These are phyloP conservation scores for Scaptomyza flava DNA, from an alignment of 2,888 invertebrate species.

Conservation along the genomic window DNA sequence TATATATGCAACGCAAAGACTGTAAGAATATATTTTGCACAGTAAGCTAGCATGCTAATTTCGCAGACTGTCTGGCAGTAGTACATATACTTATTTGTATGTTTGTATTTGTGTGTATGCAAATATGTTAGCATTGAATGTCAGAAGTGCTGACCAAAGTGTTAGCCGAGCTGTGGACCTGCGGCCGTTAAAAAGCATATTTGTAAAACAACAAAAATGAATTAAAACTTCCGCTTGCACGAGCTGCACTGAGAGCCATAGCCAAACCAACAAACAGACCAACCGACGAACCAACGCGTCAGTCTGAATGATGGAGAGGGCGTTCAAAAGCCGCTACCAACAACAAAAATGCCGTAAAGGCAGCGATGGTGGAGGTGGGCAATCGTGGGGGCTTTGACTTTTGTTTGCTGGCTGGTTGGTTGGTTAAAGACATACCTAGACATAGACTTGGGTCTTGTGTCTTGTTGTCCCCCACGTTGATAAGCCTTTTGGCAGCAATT, in stretches of 20 bases:
- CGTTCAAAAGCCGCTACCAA: constrained; percentile 26
- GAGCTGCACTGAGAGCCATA: constrained; percentile 24
- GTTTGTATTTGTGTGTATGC: constrained; percentile 18
- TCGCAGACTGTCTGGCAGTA: constrained; percentile 45
- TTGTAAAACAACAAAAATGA: constrained; percentile 69
- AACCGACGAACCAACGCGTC: constrained; percentile 22
- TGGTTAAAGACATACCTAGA: constrained; percentile 33
- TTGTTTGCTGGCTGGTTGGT: constrained; percentile 20
- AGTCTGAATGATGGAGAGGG: constrained; percentile 13
- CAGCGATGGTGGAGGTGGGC: constrained; percentile 29
- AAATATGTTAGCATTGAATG: constrained; percentile 41
- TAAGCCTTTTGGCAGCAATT: constrained; percentile 66
- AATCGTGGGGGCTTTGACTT: constrained; percentile 51
- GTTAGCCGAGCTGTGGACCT: constrained; percentile 58
- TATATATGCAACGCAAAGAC: constrained; percentile 11
- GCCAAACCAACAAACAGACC: constrained; percentile 4
- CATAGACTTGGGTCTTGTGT: constrained; percentile 40
- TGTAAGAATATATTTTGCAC: neutral
- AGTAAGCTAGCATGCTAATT: constrained; percentile 41
- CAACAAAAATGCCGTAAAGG: constrained; percentile 21
- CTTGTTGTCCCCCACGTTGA: constrained; percentile 67
- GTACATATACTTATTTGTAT: no score
- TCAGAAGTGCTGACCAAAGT: constrained; percentile 60
- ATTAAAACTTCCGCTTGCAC: constrained; percentile 73
- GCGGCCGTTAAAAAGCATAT: constrained; percentile 35